A percentile compares a stretch with the other conserved stretches of the same genome.
Evolutionary conservation across 2,113 vertebrate species (phyloP).

Genomic region (Muntiacus muntjak): DNA sequence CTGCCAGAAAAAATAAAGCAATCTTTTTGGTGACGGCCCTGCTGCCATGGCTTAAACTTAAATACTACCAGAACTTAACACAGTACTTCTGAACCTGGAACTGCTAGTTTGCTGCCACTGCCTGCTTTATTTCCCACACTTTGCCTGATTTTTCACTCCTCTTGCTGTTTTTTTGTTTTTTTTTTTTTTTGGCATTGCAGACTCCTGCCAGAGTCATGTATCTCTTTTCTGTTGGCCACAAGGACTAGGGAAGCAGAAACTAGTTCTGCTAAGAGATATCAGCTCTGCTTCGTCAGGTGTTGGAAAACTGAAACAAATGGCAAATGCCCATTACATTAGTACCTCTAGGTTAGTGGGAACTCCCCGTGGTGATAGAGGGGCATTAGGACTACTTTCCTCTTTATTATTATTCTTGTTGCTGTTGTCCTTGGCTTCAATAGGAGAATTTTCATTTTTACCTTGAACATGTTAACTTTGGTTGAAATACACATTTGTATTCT

Average conservation of each 20-base stretch:
- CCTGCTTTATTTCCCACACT: background rate
- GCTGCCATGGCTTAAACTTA: background rate
- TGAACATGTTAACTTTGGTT: background rate
- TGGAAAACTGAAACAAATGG: background rate
- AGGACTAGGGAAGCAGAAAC: background rate
- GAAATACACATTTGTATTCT: background rate
- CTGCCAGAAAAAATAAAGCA: background rate
- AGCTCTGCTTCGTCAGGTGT: rapidly evolving
- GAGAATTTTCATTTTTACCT: background rate
- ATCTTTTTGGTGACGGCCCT: background rate
- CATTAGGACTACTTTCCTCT: rapidly evolving
- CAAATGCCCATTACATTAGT: background rate
- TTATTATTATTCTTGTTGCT: background rate
- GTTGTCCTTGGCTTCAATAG: background rate
- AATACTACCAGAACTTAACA: too few relatives aligned
- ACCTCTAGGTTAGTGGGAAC: background rate
- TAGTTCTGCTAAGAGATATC: rapidly evolving
- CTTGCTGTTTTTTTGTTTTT: background rate
- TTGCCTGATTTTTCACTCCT: background rate
- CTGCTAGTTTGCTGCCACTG: background rate
- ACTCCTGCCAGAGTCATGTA: background rate
- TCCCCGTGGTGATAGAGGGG: rapidly evolving
- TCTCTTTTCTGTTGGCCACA: background rate
- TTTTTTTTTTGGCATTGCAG: background rate
- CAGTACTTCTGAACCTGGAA: background rate